A percentile compares a stretch with the other conserved stretches of the same genome.
Conservation (phyloP, 2,797 vertebrate genomes). For the Australoheros facetus region DNA sequence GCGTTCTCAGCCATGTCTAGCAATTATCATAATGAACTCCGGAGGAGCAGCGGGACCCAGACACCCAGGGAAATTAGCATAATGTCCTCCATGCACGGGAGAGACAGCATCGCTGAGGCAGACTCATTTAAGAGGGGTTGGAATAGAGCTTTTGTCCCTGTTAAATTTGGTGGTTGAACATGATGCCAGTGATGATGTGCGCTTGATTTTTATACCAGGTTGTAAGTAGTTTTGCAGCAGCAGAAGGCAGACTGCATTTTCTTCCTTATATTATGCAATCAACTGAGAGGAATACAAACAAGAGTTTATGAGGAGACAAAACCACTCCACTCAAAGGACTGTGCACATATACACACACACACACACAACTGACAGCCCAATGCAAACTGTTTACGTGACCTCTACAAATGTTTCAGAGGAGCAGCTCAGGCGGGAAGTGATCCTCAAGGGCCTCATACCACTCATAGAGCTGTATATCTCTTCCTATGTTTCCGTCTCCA, state of each 20-base stretch:
- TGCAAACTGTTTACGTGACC: constrained; percentile 75
- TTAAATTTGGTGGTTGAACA: constrained; percentile 38
- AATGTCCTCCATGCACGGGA: constrained; percentile 67
- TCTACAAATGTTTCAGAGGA: constrained; percentile 62
- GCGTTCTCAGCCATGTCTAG: constrained; percentile 78
- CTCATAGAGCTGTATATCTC: constrained; percentile 64
- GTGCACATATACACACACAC: constrained; percentile 27
- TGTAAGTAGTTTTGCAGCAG: constrained; percentile 47
- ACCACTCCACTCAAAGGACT: constrained; percentile 32
- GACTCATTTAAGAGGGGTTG: constrained; percentile 36
- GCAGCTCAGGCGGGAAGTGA: constrained; percentile 67
- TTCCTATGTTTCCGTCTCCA: constrained; percentile 64
- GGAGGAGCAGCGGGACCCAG: constrained; percentile 70
- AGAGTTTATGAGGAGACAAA: constrained; percentile 46
- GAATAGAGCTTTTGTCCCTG: constrained; percentile 28
- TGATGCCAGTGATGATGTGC: constrained; percentile 47
- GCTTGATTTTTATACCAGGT: constrained; percentile 55
- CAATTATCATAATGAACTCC: constrained; percentile 80
- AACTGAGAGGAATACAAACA: constrained; percentile 43
- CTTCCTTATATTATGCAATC: constrained; percentile 46
- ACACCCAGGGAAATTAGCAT: constrained; percentile 77
- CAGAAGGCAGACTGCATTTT: constrained; percentile 15
- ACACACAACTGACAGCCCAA: constrained; percentile 54
- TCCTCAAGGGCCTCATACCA: constrained; percentile 66
- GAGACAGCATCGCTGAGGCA: constrained; percentile 46